Conservation (phyloP, 2,113 vertebrate species). For the western clawed frog (Xenopus tropicalis) region DNA sequence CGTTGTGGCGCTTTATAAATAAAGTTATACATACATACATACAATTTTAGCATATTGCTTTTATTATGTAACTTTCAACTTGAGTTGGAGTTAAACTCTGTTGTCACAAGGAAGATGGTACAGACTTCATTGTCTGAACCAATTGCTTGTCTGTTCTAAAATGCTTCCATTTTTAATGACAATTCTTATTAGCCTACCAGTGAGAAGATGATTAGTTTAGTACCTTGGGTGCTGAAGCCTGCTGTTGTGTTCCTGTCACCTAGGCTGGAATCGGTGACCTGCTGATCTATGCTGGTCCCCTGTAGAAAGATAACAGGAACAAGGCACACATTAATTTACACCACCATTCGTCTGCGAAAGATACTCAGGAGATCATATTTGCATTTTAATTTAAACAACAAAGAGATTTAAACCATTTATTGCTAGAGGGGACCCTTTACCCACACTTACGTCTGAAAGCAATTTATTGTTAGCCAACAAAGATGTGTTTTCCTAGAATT, state of each 20-base stretch:
- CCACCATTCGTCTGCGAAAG: not conserved
- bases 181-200: too few relatives aligned
- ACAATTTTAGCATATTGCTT: too few relatives aligned
- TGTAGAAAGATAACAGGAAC: slow-evolving; percentile 46
- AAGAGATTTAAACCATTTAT: not conserved
- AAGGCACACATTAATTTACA: not conserved
- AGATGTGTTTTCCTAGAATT: not conserved
- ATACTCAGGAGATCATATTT: not conserved
- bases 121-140: too few relatives aligned
- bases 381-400: too few relatives aligned
- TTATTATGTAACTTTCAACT: too few relatives aligned
- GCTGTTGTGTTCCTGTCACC: slow-evolving; percentile 69
- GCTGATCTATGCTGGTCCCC: slow-evolving; percentile 71
- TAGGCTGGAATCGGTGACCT: slow-evolving; percentile 69
- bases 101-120: too few relatives aligned
- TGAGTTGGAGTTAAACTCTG: too few relatives aligned
- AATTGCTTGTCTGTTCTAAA: too few relatives aligned
- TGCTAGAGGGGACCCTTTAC: not conserved
- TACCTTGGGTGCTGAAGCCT: slow-evolving; percentile 85
- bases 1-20: too few relatives aligned
- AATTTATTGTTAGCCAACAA: slow-evolving; percentile 5
- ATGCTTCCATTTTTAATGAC: too few relatives aligned
- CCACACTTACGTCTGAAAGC: not conserved
- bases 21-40: too few relatives aligned
- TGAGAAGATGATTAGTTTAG: too few relatives aligned